These are phyloP conservation scores for Rhineura floridana DNA, from an alignment of 2,113 vertebrate species.

Conservation along the genomic window DNA sequence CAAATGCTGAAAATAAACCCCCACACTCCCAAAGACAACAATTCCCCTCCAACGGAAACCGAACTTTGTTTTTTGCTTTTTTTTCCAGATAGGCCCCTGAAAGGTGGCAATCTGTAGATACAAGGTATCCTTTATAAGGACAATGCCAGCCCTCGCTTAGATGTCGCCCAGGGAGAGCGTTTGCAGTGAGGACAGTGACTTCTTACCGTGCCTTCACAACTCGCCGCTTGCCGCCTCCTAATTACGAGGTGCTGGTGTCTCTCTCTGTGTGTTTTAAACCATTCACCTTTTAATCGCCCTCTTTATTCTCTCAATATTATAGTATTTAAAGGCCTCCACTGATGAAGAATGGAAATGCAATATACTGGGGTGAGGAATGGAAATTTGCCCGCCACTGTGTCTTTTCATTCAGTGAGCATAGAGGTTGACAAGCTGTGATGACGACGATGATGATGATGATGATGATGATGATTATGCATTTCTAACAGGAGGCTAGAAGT, in stretches of 20 bases:
- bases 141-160: background rate
- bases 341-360: slow-evolving; percentile 65
- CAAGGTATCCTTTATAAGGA: background rate
- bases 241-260: slow-evolving; percentile 22
- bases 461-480: too few relatives aligned
- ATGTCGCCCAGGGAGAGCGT: slow-evolving; percentile 7
- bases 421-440: slow-evolving; percentile 53
- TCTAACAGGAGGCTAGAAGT: slow-evolving; percentile 46
- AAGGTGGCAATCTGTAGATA: background rate
- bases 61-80: background rate
- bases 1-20: background rate
- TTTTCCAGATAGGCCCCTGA: background rate
- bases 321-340: slow-evolving; percentile 64
- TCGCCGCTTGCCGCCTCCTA: slow-evolving; percentile 52
- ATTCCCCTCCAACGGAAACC: too few relatives aligned
- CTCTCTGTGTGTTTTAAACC: slow-evolving; percentile 43
- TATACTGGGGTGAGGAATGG: slow-evolving; percentile 62
- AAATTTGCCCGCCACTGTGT: slow-evolving; percentile 62
- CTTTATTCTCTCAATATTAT: slow-evolving; percentile 41
- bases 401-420: slow-evolving; percentile 64
- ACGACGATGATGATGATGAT: too few relatives aligned
- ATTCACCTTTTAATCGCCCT: slow-evolving; percentile 63
- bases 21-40: background rate
- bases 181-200: slow-evolving; percentile 26
- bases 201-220: slow-evolving; percentile 25